Base-by-base conservation (phyloP, 1,140 invertebrate species). In the Hetaerina americana region DNA sequence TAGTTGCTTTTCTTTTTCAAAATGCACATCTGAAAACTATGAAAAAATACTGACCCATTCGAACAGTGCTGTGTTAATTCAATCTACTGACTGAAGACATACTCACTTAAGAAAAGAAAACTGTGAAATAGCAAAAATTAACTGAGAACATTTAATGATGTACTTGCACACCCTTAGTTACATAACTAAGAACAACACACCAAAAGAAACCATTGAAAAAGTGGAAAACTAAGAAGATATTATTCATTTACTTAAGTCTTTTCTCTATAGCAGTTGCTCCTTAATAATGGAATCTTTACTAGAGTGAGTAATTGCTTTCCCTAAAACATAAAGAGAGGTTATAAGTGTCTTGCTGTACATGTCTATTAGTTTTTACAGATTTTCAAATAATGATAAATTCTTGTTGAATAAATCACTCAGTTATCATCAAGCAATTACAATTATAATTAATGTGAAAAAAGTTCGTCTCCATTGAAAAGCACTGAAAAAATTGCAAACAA, bases 231-330 rank as follows among this genome's bases (percentile, higher is more conserved):
- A 57, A 57, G 40, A 57, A 57, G 40, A 57, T 57, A 57, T 57
- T 57, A 57, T 57, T 57, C 40, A 57, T 57, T 57, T 57, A 57
- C 40, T 57, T 57, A 57, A 57, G 40, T 57, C 40, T 57, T 57
- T 57, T 57, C 40, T 57, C 40, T 57, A 57, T 57, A 57, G 40
- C 40, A 57, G 40, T 57, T 57, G 40, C 40, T 57, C 40, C 40
- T 57, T 57, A 57, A 57, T 57, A 57, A 57, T 57, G 40, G 40
- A 57, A 57, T 57, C 40, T 57, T 57, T 57, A 57, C 40, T 57
- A 57, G 40, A 57, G 40, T 57, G 40, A 57, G 40, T 57, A 57
- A 57, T 57, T 57, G 40, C 40, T 57, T 57, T 57, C 40, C 40
- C 40, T 57, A 57, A 57, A 57, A 57, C 40, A 57, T n/a, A 57